These are phyloP conservation scores for Chlorodrepanis virens DNA, from an alignment of 2,113 vertebrate species.

Conservation along the genomic window DNA sequence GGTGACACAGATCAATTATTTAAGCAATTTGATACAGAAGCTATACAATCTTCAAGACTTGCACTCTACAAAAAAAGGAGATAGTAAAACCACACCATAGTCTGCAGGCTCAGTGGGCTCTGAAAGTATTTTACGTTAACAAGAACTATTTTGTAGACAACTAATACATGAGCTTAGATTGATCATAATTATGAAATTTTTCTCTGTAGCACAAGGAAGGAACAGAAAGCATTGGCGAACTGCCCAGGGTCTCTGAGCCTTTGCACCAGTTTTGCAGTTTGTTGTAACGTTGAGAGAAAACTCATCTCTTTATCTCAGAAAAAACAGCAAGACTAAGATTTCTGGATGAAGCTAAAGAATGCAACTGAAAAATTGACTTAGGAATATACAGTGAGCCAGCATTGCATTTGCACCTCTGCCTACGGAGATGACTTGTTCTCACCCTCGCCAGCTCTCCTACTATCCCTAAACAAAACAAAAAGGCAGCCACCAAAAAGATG, in stretches of 20 bases:
- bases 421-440: neutral
- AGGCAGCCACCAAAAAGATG: neutral
- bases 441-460: neutral
- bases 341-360: neutral
- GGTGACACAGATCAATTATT: neutral
- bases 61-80: neutral
- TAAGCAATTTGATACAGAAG: neutral
- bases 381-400: neutral
- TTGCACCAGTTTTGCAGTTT: neutral
- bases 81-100: too few species aligned
- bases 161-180: neutral
- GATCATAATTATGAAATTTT: neutral
- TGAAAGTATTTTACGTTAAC: neutral
- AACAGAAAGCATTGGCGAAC: neutral
- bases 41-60: neutral
- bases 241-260: neutral
- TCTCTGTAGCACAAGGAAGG: neutral
- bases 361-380: neutral
- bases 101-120: neutral
- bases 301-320: neutral
- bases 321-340: neutral
- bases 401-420: neutral
- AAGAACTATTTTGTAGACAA: neutral
- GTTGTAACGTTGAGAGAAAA: neutral
- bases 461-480: neutral